Base-by-base conservation (phyloP, 2,797 vertebrate genomes). In the Miichthys miiuy region DNA sequence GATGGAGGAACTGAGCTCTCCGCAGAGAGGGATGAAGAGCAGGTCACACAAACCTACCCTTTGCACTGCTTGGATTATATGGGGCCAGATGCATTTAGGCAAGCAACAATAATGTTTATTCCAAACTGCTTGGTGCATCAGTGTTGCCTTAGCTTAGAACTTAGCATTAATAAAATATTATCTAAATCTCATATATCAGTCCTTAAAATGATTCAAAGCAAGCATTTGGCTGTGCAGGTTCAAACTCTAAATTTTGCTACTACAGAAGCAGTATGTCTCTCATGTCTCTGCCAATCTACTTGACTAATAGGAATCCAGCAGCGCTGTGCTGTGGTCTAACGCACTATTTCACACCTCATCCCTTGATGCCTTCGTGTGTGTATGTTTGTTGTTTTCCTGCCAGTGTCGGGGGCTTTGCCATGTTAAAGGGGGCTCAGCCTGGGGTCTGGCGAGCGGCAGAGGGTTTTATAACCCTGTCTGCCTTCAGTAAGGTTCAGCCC, bases 381-480 rank as follows among this genome's bases (percentile, higher is more conserved):
- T 62, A n/a, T 56, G 64, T 48, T 48, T 5, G 79, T 77, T 77
- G 79, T 87, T 83, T 86, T 63, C 9, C 47, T 89, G 87, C 80
- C 76, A 83, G 76, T 10, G 44, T 65, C 4, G 50, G 87, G 87
- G 88, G 69, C 77, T 84, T 72, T 25, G 41, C 61, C 75, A 65
- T 81, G 68, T 86, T 82, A 73, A 84, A 88, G 66, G 77, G 70
- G 88, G 79, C 79, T 78, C 79, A 75, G 84, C 48, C 87, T 72
- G 84, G 91, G 87, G 88, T 90, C 83, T 88, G 83, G 81, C 48
- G 25, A 82, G 67, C 66, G 81, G 75, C 75, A 67, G 70, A 77
- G 68, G 50, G 44, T 90, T 92, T 93, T 91, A 92, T 73, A 76
- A 86, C 85, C 54, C 73, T 20, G 84, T 88, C 89, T 94, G 90